Evolutionary conservation across 1,140 invertebrate genomes (phyloP).

Genomic region (Maniola jurtina): DNA sequence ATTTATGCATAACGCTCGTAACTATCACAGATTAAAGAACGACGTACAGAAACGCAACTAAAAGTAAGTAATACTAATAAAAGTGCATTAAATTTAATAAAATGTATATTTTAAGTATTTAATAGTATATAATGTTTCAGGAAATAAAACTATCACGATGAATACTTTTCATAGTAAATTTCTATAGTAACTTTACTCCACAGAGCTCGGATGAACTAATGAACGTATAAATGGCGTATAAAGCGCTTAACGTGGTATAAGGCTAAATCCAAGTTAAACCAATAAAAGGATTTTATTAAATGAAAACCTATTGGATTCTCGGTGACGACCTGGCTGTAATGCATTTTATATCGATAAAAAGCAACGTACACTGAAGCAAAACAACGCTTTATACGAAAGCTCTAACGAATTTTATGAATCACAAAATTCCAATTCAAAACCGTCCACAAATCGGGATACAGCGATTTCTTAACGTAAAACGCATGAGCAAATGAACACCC

Average conservation of each 20-base stretch:
- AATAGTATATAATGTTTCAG: not conserved
- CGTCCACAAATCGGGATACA: not conserved
- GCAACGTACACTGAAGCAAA: slow-evolving; percentile 36
- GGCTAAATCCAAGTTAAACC: slow-evolving; percentile 73
- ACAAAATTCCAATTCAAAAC: not conserved
- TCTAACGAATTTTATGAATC: not conserved
- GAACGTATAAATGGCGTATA: slow-evolving; percentile 36
- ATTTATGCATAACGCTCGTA: slow-evolving; percentile 32
- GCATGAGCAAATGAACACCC: not conserved
- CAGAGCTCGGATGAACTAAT: slow-evolving; percentile 26
- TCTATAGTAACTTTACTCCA: slow-evolving; percentile 20
- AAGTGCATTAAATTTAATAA: too few species aligned
- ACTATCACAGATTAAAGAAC: slow-evolving; percentile 30
- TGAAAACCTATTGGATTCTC: slow-evolving; percentile 74
- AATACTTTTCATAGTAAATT: not conserved
- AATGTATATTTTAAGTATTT: not conserved
- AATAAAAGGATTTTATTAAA: slow-evolving; percentile 77
- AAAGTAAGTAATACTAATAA: not conserved
- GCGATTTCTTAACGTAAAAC: not conserved
- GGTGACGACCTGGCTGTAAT: slow-evolving; percentile 48
- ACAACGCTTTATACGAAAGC: slow-evolving; percentile 13
- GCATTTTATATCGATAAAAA: slow-evolving; percentile 51
- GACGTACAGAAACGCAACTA: slow-evolving; percentile 24
- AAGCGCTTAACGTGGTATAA: slow-evolving; percentile 55
- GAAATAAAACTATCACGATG: not conserved